These are phyloP conservation scores for Bungarus multicinctus DNA, from an alignment of 2,113 vertebrate genomes.

Conservation along the genomic window DNA sequence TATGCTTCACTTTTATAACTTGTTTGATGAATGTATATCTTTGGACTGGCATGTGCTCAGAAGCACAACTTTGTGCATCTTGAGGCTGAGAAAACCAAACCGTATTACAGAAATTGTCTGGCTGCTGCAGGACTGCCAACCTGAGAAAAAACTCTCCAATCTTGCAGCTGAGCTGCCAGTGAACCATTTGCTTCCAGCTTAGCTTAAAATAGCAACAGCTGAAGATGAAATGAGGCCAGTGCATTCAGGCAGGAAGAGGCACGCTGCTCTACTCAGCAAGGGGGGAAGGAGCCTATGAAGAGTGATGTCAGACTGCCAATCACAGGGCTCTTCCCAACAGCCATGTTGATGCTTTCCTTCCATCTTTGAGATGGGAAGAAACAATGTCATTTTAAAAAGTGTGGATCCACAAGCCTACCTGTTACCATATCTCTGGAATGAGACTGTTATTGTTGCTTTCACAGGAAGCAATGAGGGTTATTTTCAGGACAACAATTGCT, in stretches of 20 bases:
- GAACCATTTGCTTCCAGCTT: constrained; percentile 74
- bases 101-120: constrained; percentile 25
- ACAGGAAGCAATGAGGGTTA: background rate
- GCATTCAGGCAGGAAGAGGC: constrained; percentile 27
- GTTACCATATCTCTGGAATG: background rate
- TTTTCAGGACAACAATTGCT: background rate
- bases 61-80: background rate
- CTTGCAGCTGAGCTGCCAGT: constrained; percentile 50
- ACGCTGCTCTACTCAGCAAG: background rate
- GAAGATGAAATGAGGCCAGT: constrained; percentile 80
- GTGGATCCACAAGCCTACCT: background rate
- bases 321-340: background rate
- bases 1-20: background rate
- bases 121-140: background rate
- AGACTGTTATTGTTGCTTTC: background rate
- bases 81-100: constrained; percentile 12
- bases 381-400: background rate
- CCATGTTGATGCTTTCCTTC: background rate
- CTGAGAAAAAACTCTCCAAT: constrained; percentile 55
- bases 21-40: background rate
- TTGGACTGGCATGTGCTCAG: background rate
- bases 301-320: background rate
- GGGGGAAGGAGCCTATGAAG: background rate
- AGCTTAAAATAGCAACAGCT: constrained; percentile 81
- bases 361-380: background rate